Evolutionary conservation across 2,888 invertebrate species (phyloP).

Genomic region (Oegoconia quadripuncta): DNA sequence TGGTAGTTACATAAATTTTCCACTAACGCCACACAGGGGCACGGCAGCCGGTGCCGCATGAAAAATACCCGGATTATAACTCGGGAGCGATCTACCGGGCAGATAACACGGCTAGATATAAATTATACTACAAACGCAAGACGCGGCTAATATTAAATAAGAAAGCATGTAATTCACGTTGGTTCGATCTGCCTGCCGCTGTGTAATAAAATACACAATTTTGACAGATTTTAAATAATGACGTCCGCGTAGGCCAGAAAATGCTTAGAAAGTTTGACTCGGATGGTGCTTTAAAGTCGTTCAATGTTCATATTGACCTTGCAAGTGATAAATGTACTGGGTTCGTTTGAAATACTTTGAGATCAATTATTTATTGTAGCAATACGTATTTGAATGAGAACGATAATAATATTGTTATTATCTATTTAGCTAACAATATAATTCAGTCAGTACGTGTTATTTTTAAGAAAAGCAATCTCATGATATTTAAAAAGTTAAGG

Average conservation of each 20-base stretch:
- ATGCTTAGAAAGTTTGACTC: constrained; percentile 68
- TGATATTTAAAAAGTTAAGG: too few species aligned
- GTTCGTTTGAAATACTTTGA: too few species aligned
- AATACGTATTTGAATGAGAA: too few species aligned
- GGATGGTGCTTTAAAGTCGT: constrained; percentile 50
- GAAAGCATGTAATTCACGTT: constrained; percentile 76
- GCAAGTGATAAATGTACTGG: constrained; percentile 41
- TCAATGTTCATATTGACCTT: constrained; percentile 48
- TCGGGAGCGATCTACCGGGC: constrained; percentile 65
- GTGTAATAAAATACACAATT: constrained; percentile 73
- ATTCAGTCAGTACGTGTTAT: too few species aligned
- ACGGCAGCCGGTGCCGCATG: constrained; percentile 51
- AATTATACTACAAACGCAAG: constrained; percentile 74
- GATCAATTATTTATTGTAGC: too few species aligned
- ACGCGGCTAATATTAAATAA: constrained; percentile 77
- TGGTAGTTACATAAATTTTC: constrained; percentile 65
- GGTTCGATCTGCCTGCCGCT: constrained; percentile 54
- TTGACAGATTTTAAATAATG: constrained; percentile 78
- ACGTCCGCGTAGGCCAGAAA: constrained; percentile 71
- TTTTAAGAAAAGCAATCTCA: too few species aligned
- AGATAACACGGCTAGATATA: constrained; percentile 72
- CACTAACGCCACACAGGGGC: constrained; percentile 43
- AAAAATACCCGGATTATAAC: constrained; percentile 78
- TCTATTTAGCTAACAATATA: too few species aligned
- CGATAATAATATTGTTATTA: too few species aligned